phyloP scores from a whole-genome alignment of 2,113 vertebrate species.

The Pelvicachromis taeniatus region DNA sequence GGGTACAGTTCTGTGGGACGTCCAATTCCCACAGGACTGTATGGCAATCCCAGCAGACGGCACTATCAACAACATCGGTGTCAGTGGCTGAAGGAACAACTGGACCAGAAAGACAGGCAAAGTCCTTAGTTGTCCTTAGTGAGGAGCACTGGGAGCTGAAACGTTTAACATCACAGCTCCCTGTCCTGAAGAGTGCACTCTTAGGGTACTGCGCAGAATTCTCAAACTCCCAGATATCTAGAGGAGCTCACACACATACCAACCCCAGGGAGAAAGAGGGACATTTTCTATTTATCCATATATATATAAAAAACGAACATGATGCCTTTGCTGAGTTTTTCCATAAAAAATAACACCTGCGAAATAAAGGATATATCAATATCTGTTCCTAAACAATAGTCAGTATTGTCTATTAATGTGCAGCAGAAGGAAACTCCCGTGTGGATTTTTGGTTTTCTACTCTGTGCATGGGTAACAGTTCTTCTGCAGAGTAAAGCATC shows the following conservation, averaged over 20 bases:
- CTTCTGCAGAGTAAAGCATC: not conserved
- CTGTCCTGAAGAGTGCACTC: not conserved
- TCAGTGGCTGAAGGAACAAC: not conserved
- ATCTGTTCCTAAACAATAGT: not conserved
- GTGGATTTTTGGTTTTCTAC: not conserved
- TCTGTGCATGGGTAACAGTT: not conserved
- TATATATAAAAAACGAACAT: accelerated
- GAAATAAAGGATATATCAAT: not conserved
- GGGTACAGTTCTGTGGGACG: not conserved
- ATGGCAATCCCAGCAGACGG: not conserved
- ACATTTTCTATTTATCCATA: not conserved
- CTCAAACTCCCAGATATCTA: too few species aligned
- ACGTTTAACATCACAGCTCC: not conserved
- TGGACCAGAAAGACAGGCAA: not conserved
- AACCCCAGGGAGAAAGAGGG: not conserved
- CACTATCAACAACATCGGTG: not conserved
- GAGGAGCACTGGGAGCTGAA: not conserved
- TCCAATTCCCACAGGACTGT: not conserved
- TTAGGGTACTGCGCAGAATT: too few species aligned
- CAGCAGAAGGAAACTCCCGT: not conserved
- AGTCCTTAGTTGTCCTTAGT: not conserved
- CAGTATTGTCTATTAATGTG: not conserved
- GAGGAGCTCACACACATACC: not conserved
- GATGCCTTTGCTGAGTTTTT: not conserved
- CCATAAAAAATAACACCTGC: not conserved